phyloP scores from a whole-genome alignment of 2,797 vertebrate genomes.

The Clamator glandarius region DNA sequence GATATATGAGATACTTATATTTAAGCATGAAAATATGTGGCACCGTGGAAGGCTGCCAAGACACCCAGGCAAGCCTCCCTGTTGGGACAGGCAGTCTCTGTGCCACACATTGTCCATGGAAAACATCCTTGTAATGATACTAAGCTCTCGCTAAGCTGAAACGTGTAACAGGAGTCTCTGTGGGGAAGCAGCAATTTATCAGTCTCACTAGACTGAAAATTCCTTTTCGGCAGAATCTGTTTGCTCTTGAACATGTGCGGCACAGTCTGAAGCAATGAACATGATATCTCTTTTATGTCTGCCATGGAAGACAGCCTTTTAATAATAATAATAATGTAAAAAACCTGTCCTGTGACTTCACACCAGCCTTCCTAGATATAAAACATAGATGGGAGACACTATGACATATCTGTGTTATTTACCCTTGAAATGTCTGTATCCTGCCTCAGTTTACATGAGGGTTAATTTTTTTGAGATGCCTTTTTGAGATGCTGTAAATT shows the following conservation, averaged over 20 bases:
- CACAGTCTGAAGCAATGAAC: neutral
- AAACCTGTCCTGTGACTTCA: neutral
- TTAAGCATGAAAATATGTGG: neutral
- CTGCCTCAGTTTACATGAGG: neutral
- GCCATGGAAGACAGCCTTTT: neutral
- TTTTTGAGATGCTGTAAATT: neutral
- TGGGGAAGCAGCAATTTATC: neutral
- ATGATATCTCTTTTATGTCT: constrained; percentile 8
- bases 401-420: neutral
- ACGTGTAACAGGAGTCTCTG: neutral
- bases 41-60: neutral
- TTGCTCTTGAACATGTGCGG: neutral
- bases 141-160: neutral
- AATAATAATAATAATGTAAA: neutral
- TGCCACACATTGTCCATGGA: fast-evolving
- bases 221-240: neutral
- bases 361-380: neutral
- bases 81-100: neutral
- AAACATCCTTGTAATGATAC: neutral
- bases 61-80: neutral
- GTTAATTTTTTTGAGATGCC: neutral
- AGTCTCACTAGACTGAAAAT: neutral
- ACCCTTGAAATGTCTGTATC: neutral
- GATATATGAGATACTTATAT: neutral
- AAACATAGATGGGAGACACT: neutral